Evolutionary conservation across 2,888 invertebrate genomes (phyloP), one percentile per base, ranked within the genome.

Genomic region (Amblyjoppa fuscipennis): DNA sequence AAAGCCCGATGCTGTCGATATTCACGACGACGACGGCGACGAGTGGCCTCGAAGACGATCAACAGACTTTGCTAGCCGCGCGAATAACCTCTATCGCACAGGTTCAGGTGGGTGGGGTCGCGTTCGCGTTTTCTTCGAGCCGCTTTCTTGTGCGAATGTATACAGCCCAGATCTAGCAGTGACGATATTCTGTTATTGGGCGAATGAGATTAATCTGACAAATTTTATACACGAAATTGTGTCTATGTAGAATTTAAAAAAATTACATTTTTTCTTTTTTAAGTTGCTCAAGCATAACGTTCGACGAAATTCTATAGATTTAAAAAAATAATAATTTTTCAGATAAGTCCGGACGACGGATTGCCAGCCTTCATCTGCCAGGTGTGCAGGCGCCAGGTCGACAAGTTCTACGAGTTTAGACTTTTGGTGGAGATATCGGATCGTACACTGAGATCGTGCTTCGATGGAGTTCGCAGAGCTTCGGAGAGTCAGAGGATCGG

Each of bases 371-470:
- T 87, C 11, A 89, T 93, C 68, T 93, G 93, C 71, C 79, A 87
- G 0, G 51, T 70, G 1, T 93, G 93, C 81, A 88, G 77, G 9
- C 85, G 88, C 6, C 89, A 90, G 84, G 89, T 92, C 5, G 89
- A 92, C 69, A 87, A 90, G 73, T 92, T 90, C 38, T 87, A 90
- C 64, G 90, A 91, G 61, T 93, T 93, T 85, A 88, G 90, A 81
- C 86, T 89, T 1, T 86, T 91, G 49, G 90, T 92, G 13, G 90
- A 92, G 79, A 88, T 90, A 11, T 92, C 92, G 0, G 90, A 93
- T 83, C 87, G 87, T 5, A 88, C 90, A 0, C 86, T 93, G 5
- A 86, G 91, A 75, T 87, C 89, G 20, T 90, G 88, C 80, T 87
- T 91, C 53, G 79, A 89, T 31, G 70, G 28, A 28, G 61, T 56